These are phyloP conservation scores for Habropoda laboriosa DNA, from an alignment of 1,140 invertebrate species.

Conservation along the genomic window DNA sequence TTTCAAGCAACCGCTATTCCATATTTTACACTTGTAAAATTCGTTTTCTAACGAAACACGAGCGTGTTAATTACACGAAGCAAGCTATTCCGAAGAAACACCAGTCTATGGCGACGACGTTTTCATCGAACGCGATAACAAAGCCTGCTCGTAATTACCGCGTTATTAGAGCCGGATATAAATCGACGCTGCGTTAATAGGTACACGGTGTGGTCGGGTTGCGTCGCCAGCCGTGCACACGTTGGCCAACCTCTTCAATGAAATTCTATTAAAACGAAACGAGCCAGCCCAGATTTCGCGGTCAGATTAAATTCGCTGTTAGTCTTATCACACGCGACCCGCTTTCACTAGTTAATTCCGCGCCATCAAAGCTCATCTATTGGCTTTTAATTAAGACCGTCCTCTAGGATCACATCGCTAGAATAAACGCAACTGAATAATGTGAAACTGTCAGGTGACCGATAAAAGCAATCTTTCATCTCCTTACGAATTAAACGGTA, in stretches of 20 bases:
- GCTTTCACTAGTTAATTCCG: not conserved
- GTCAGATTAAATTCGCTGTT: conserved; percentile 54
- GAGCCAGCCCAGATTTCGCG: conserved; percentile 63
- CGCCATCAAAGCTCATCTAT: not conserved
- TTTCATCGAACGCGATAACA: not conserved
- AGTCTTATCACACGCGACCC: conserved; percentile 6
- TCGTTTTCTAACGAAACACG: not conserved
- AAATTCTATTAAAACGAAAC: conserved; percentile 70
- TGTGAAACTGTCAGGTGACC: too few species aligned
- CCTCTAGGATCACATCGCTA: not conserved
- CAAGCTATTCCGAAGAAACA: not conserved
- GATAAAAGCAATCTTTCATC: too few species aligned
- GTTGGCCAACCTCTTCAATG: conserved; percentile 54
- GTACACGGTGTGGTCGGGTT: not conserved
- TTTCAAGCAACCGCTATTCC: not conserved
- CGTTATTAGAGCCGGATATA: conserved; percentile 70
- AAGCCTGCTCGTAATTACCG: conserved; percentile 62
- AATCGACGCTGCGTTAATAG: conserved; percentile 59
- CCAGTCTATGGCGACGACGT: too few species aligned
- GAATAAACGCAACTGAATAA: not conserved
- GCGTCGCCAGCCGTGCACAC: not conserved
- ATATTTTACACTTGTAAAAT: not conserved
- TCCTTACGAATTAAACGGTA: too few species aligned
- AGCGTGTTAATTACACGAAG: too few species aligned
- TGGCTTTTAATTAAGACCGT: not conserved